These are phyloP conservation scores for Actinernus sp. DNA, from an alignment of 92 coral and sea anemone species.

Conservation along the genomic window DNA sequence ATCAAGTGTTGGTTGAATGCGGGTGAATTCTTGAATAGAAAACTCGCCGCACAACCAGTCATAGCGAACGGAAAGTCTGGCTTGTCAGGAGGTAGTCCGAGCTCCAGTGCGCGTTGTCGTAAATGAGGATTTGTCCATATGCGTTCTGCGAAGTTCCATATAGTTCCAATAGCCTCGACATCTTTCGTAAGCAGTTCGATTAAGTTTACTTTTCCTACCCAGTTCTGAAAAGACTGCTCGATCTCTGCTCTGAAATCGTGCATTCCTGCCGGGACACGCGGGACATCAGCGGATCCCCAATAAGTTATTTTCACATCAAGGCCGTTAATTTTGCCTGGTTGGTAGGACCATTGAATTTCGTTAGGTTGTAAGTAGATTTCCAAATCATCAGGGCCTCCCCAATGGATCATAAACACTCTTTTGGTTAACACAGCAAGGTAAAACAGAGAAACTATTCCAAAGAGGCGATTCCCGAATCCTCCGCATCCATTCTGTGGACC, in stretches of 20 bases:
- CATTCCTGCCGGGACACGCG: neutral
- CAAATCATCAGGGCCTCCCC: constrained; percentile 49
- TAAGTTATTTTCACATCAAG: neutral
- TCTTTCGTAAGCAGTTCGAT: constrained; percentile 5
- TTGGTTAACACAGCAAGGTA: constrained; percentile 38
- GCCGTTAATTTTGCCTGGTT: neutral
- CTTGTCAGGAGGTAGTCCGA: constrained; percentile 25
- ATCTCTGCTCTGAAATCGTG: constrained; percentile 1
- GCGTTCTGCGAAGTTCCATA: constrained; percentile 32
- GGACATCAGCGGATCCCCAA: constrained; percentile 19
- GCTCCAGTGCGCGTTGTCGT: constrained; percentile 9
- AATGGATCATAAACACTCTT: constrained; percentile 40
- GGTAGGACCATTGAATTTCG: constrained; percentile 33
- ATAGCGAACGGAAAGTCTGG: constrained; percentile 4
- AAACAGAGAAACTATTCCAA: constrained; percentile 40
- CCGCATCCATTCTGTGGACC: constrained; percentile 23
- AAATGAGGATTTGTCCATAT: constrained; percentile 30
- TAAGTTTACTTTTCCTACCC: constrained; percentile 16
- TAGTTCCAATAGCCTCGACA: constrained; percentile 41
- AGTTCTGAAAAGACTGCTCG: constrained; percentile 6
- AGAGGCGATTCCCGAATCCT: constrained; percentile 39
- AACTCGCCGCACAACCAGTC: constrained; percentile 46
- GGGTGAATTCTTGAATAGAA: constrained; percentile 28
- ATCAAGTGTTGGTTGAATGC: constrained; percentile 5
- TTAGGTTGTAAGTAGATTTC: constrained; percentile 20